phyloP scores from a whole-genome alignment of 1,140 invertebrate species.

The Neelides sp. region DNA sequence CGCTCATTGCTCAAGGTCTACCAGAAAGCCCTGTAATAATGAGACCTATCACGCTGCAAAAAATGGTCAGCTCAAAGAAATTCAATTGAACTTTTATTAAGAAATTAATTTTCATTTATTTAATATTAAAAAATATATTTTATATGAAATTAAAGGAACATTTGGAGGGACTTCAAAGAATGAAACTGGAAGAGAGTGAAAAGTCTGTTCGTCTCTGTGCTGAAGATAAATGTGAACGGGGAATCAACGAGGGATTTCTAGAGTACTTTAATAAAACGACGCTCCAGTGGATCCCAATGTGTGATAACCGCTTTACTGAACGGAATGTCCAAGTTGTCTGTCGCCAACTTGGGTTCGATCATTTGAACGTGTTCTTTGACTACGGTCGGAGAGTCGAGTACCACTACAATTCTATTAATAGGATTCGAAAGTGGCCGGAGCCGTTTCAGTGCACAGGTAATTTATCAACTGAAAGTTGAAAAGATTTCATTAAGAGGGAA shows the following conservation, averaged over 20 bases:
- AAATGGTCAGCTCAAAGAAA: conserved; percentile 14
- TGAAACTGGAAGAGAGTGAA: conserved; percentile 8
- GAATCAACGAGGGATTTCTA: conserved; percentile 54
- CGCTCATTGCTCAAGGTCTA: conserved; percentile 69
- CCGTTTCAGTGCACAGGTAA: conserved; percentile 60
- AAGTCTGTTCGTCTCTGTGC: conserved; percentile 33
- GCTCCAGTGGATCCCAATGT: conserved; percentile 90
- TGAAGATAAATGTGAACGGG: conserved; percentile 33
- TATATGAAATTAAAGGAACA: conserved; percentile 7
- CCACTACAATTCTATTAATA: conserved; percentile 63
- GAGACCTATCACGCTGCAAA: conserved; percentile 46
- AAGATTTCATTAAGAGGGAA: not conserved
- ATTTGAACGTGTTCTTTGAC: conserved; percentile 72
- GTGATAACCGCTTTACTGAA: conserved; percentile 87
- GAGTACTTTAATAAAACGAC: conserved; percentile 92
- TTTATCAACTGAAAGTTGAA: too few relatives aligned
- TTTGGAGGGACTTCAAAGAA: conserved; percentile 4
- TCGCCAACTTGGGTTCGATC: conserved; percentile 77
- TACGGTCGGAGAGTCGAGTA: conserved; percentile 67
- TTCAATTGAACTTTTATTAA: not conserved
- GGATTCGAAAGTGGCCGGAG: conserved; percentile 91
- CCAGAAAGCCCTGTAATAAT: conserved; percentile 68
- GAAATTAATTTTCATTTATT: conserved; percentile 1
- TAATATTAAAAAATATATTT: conserved; percentile 15
- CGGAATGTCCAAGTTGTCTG: conserved; percentile 91